Percentiles rank a stretch among this genome's conserved stretches.
Conservation (phyloP, 2,113 vertebrate genomes). For the Neolamprologus fasciatus region DNA sequence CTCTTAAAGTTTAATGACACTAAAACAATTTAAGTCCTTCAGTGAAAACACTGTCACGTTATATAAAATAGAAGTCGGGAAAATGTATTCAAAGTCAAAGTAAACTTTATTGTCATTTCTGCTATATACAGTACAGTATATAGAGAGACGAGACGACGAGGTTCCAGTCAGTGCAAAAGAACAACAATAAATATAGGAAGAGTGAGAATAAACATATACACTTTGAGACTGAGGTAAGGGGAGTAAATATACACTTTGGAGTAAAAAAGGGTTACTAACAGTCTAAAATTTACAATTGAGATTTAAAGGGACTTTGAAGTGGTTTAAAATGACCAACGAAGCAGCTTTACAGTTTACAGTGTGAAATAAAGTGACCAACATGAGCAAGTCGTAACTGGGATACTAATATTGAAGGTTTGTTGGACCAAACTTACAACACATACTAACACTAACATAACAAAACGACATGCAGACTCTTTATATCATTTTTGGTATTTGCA, state of each 20-base stretch:
- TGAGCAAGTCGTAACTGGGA: background rate
- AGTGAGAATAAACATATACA: background rate
- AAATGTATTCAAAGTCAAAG: background rate
- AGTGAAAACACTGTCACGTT: background rate
- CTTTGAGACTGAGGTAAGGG: background rate
- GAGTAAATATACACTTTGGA: background rate
- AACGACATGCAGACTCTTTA: background rate
- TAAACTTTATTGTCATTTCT: background rate
- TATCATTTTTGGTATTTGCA: background rate
- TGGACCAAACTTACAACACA: background rate
- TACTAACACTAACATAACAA: background rate
- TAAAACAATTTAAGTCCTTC: background rate
- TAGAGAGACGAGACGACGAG: background rate
- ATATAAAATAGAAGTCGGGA: background rate
- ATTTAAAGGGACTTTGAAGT: background rate
- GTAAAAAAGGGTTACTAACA: background rate
- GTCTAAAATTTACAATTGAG: background rate
- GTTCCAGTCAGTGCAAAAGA: background rate
- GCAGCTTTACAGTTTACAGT: background rate
- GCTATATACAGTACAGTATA: background rate
- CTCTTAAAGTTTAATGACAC: background rate
- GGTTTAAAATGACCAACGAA: background rate
- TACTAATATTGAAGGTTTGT: background rate
- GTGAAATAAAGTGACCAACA: background rate
- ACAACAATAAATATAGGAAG: background rate